Evolutionary conservation across 2,888 invertebrate genomes (phyloP), one percentile per base, ranked within the genome.

Genomic region (Ophion ellenae): DNA sequence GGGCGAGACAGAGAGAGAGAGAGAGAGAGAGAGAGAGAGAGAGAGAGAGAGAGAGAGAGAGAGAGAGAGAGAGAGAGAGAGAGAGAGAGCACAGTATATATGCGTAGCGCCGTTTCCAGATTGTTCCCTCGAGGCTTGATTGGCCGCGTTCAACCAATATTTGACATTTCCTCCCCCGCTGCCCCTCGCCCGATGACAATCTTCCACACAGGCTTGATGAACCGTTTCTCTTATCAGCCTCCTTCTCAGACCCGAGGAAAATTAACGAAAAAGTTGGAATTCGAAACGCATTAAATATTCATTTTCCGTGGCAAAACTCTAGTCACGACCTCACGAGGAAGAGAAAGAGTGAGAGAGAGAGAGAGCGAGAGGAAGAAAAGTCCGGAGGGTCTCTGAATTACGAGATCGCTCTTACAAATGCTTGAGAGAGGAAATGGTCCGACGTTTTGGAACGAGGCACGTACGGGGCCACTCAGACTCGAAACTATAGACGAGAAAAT

Each of bases 121-220:
- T 81, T 74, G 53, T 66, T 71, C 66, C 79, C 74, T 53, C 45
- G 76, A 57, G 70, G 32, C 61, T 71, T 71, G 82, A 73, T 82
- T 71, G 69, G 71, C 28, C 66, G 69, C 61, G 70, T 79, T 83
- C 59, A 61, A 80, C 80, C 75, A 85, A 78, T 80, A 80, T 80
- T 85, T 80, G 73, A 83, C 76, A 61, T 76, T 28, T 32, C 71
- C 71, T 28, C 70, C 28, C 4, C 36, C 53, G 36, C 45, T 66
- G 17, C 17, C 53, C 40, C 53, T 28, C 47, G 14, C 36, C 59
- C 53, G 82, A 82, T 85, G 76, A 82, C 47, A 67, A 81, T 86
- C 73, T 83, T 64, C 77, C 20, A 69, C 74, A 69, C 53, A 66
- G 78, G 80, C 47, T 78, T 71, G 78, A 81, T 53, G 83, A 86